phyloP scores from a whole-genome alignment of 2,888 invertebrate genomes.

The Vannuccia rotundouncinata region DNA sequence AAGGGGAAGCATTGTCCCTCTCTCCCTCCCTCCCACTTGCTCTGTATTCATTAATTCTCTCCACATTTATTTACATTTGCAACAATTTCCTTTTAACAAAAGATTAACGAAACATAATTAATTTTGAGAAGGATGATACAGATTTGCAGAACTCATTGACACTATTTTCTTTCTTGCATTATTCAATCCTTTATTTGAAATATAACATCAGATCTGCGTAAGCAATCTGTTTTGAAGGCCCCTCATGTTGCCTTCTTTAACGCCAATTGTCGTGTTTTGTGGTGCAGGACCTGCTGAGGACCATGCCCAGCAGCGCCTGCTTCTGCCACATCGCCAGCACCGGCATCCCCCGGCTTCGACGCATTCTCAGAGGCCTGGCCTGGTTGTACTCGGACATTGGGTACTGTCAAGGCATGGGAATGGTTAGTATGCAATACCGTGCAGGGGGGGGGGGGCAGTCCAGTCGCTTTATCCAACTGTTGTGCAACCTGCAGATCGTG shows the following conservation, averaged over 20 bases:
- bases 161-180: no score
- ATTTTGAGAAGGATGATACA: no score
- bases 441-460: not conserved
- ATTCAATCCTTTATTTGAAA: no score
- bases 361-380: slow-evolving; percentile 81
- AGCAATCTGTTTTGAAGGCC: no score
- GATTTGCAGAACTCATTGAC: no score
- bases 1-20: not conserved
- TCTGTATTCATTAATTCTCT: not conserved
- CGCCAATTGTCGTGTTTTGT: no score
- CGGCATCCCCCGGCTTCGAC: slow-evolving; percentile 76
- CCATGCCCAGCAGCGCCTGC: slow-evolving; percentile 92
- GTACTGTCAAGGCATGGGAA: slow-evolving; percentile 62
- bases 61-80: no score
- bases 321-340: slow-evolving; percentile 85
- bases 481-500: slow-evolving; percentile 63
- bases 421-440: slow-evolving; percentile 58
- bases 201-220: no score
- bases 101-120: no score
- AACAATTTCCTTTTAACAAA: no score
- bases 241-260: no score
- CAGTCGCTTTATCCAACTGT: not conserved
- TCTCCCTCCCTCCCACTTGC: not conserved
- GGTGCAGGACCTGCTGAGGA: slow-evolving; percentile 76
- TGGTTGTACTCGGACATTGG: slow-evolving; percentile 74